Evolutionary conservation across 35 echinoderm and acorn worm species (phyloP), one percentile per base, ranked within the genome.

Genomic region (Chiridota heheva): DNA sequence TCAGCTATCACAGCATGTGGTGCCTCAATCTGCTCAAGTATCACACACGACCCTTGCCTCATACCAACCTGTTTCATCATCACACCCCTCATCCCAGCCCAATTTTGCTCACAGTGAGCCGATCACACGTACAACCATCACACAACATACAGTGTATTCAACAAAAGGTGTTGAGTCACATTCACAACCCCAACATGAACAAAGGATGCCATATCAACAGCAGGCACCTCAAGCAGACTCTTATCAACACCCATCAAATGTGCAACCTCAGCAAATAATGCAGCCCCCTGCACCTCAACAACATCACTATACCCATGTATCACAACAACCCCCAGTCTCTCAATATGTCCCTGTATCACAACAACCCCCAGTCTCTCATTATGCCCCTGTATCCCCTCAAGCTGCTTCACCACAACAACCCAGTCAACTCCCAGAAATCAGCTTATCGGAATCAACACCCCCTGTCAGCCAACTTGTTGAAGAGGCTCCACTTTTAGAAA

Each of bases 401-500:
- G 39, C 17, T 32, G n/a, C 74, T 39, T 30, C 49, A 36, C 6
- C 34, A 34, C 53, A 33, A 15, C 17, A 35, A 34, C n/a, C n/a
- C 18, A 35, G 75, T 24, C 51, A 78, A 7, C 55, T 37, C 33
- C 75, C 75, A 24, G 27, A 49, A 17, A 78, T 78, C 28, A 78
- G 75, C 55, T 62, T 78, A 34, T 60, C 49, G 3, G 75, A 78
- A 35, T 49, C 75, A 34, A 78, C 75, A 15, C 75, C 75, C 12
- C 75, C 75, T 30, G 18, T 78, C 47, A n/a, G 47, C 35, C 51
- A 61, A 42, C 33, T 7, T 29, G n/a, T n/a, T n/a, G n/a, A n/a
- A n/a, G 75, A 78, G 33, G 39, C 75, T 18, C 75, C 75, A 6
- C 58, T 78, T 20, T 78, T 78, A 34, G 20, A 62, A 58, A 49